Percentiles rank a stretch among this genome's conserved stretches.
phyloP scores from a whole-genome alignment of 1,140 invertebrate genomes.

The Bombyx mandarina region DNA sequence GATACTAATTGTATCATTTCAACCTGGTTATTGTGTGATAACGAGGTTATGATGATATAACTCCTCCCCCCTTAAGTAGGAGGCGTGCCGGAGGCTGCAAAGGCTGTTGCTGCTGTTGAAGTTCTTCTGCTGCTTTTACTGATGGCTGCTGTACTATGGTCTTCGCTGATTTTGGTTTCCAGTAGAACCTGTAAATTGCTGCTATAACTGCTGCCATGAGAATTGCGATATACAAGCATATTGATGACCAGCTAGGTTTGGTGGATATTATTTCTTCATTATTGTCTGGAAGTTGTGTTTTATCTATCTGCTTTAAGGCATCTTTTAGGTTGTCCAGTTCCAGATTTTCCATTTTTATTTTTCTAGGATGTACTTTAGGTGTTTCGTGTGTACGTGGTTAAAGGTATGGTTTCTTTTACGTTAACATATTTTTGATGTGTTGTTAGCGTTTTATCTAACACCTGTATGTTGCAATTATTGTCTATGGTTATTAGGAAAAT shows the following conservation, averaged over 20 bases:
- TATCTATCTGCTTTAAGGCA: too few relatives aligned
- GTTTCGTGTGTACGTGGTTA: constrained; percentile 8
- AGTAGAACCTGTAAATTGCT: constrained; percentile 2
- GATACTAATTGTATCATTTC: too few relatives aligned
- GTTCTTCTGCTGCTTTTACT: neutral
- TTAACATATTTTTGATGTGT: constrained; percentile 10
- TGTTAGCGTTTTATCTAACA: constrained; percentile 4
- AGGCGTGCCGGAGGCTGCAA: constrained; percentile 4
- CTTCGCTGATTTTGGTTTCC: constrained; percentile 9
- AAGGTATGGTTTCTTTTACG: constrained; percentile 11
- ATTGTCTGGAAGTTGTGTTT: neutral
- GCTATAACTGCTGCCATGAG: constrained; percentile 1
- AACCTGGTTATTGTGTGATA: too few relatives aligned
- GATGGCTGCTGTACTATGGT: neutral
- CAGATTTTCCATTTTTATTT: constrained; percentile 3
- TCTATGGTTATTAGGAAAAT: constrained; percentile 4
- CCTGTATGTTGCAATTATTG: constrained; percentile 4
- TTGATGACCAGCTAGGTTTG: constrained; percentile 9
- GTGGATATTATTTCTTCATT: neutral
- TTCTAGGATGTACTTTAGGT: neutral
- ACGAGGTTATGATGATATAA: neutral
- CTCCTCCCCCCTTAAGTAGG: constrained; percentile 6
- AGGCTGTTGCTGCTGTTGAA: neutral
- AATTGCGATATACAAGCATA: constrained; percentile 3
- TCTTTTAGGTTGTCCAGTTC: too few relatives aligned